A percentile compares a stretch with the other conserved stretches of the same genome.
Evolutionary conservation across 2,113 vertebrate genomes (phyloP).

Genomic region (Turdus rufiventris): DNA sequence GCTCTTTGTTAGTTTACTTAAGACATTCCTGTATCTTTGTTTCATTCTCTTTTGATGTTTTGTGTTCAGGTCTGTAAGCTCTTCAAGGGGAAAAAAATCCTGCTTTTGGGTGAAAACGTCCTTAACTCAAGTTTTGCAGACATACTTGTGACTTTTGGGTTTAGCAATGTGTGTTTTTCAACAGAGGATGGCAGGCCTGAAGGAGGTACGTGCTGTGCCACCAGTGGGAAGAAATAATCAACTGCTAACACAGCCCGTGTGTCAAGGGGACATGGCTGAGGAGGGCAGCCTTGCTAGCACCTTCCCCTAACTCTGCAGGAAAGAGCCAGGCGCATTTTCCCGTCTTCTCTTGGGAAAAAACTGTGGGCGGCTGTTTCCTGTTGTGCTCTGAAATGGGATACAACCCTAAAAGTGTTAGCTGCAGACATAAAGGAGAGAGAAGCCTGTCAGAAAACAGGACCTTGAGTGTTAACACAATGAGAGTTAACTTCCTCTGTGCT

Average conservation of each 20-base stretch:
- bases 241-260: neutral
- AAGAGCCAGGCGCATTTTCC: neutral
- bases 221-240: neutral
- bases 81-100: neutral
- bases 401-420: neutral
- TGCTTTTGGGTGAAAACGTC: neutral
- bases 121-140: neutral
- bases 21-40: neutral
- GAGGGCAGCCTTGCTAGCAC: neutral
- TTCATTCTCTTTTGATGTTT: neutral
- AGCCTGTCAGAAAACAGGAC: neutral
- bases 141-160: neutral
- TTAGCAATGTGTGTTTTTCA: neutral
- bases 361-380: neutral
- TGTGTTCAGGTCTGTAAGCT: neutral
- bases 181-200: neutral
- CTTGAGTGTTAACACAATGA: neutral
- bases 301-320: neutral
- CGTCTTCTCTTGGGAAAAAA: neutral
- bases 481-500: constrained; percentile 18
- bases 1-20: neutral
- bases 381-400: neutral
- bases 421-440: neutral
- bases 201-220: accelerated
- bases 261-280: neutral